Base-by-base conservation (phyloP, 2,797 vertebrate genomes). In the Lacerta bilineata region DNA sequence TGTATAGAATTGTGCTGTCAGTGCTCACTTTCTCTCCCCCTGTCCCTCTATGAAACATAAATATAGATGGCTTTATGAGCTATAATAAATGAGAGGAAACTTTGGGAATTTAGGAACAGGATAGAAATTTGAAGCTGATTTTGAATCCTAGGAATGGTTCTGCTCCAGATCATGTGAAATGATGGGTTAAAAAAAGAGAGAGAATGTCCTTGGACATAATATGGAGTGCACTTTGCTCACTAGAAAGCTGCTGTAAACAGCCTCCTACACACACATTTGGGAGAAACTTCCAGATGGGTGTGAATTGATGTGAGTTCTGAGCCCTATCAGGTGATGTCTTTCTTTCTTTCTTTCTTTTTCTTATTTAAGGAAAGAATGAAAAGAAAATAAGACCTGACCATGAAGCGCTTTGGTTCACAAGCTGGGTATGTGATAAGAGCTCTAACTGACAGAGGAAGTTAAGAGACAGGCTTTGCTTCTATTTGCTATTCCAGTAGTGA, bases 341-440 rank as follows among this genome's bases (percentile, higher is more conserved):
- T n/a, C n/a, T n/a, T n/a, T 41, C 25, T 17, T 18, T 13, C 27
- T 72, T 7, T 15, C 46, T n/a, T 59, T 80, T 43, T 55, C 50
- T 36, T 33, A 33, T 72, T 36, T 36, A 55, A 55, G 13, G 50
- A 55, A 55, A 55, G 13, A 55, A 55, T 15, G 50, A 55, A 36
- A 8, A 3, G 41, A 88, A 88, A 76, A 66, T 4, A 68, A 83
- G 8, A n/a, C 33, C 29, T 27, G 39, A 10, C 55, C 61, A 23
- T 20, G 39, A 33, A 68, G 15, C 39, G 74, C 23, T 75, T 80
- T 80, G 59, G 59, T 75, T 80, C 69, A 74, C 13, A 23, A 9
- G 43, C n/a, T 36, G 39, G 33, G 41, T 36, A 85, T 85, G 77
- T 80, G 77, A 80, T 50, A 85, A 85, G 76, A 88, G 23, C n/a